Conservation (phyloP, 2,888 invertebrate species). For the Incurvaria masculella region DNA sequence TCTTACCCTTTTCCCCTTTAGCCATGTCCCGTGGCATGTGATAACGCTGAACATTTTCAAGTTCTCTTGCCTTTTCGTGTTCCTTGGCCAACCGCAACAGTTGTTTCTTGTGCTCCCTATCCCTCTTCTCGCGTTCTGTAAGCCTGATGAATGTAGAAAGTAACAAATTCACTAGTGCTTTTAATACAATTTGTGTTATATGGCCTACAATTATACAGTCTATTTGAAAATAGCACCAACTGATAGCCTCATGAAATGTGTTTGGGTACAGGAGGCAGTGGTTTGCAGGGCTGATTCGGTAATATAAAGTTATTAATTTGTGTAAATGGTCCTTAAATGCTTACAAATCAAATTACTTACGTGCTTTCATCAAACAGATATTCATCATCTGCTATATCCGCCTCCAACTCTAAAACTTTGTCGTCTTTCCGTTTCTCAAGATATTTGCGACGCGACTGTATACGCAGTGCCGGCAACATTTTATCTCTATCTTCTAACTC, state of each 20-base stretch:
- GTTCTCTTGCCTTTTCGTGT: constrained; percentile 90
- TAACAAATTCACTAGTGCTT: no score
- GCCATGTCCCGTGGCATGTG: constrained; percentile 88
- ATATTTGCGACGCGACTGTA: constrained; percentile 91
- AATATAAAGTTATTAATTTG: not conserved
- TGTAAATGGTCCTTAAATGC: not conserved
- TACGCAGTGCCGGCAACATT: constrained; percentile 81
- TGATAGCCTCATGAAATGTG: no score
- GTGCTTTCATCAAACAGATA: constrained; percentile 86
- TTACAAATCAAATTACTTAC: constrained; percentile 52
- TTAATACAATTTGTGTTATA: no score
- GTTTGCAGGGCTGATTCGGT: no score
- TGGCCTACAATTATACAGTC: no score
- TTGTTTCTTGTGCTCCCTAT: constrained; percentile 87
- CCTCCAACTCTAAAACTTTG: constrained; percentile 92
- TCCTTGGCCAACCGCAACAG: constrained; percentile 88
- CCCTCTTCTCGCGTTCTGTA: constrained; percentile 80
- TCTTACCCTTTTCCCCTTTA: constrained; percentile 62
- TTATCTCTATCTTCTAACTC: constrained; percentile 85
- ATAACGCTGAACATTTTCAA: constrained; percentile 91
- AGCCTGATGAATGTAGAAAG: no score
- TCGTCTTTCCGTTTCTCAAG: constrained; percentile 95
- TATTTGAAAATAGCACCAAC: no score
- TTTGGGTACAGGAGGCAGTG: no score
- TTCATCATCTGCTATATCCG: constrained; percentile 94